Conservation (phyloP, 2,113 vertebrate genomes). For the Scytalopus superciliaris region DNA sequence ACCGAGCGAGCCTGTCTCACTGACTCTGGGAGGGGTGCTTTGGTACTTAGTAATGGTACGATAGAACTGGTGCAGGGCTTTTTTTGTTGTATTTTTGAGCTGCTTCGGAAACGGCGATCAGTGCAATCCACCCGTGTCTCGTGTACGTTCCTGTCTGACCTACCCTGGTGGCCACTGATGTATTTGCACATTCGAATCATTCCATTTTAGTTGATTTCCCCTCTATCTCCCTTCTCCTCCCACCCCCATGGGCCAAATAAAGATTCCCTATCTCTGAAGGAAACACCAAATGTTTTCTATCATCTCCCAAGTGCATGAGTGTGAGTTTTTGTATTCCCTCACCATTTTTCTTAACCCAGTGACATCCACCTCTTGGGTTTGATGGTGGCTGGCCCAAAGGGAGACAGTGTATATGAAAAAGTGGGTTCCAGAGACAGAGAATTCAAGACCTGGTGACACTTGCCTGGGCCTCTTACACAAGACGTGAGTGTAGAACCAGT, state of each 20-base stretch:
- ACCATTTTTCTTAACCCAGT: neutral
- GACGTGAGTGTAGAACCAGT: neutral
- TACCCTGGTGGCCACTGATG: conserved; percentile 43
- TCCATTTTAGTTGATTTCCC: conserved; percentile 63
- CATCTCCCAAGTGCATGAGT: conserved; percentile 69
- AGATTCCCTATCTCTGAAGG: conserved; percentile 68
- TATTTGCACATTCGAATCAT: conserved; percentile 69
- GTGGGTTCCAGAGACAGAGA: neutral
- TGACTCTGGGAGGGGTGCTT: conserved; percentile 44
- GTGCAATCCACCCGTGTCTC: conserved; percentile 41
- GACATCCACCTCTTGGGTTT: conserved; percentile 10
- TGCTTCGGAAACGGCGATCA: conserved; percentile 26
- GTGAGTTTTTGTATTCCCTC: conserved; percentile 63
- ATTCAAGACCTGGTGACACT: neutral
- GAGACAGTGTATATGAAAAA: neutral
- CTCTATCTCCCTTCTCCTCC: neutral
- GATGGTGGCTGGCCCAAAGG: conserved; percentile 1
- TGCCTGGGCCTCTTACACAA: neutral
- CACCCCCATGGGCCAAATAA: conserved; percentile 73
- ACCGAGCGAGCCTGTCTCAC: conserved; percentile 50
- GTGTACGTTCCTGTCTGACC: conserved; percentile 15
- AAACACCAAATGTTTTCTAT: conserved; percentile 58
- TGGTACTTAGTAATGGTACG: conserved; percentile 52
- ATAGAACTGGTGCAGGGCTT: conserved; percentile 37
- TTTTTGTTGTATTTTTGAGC: neutral